Conservation (phyloP, 2,888 invertebrate genomes). For the Epistrophe eligans region DNA sequence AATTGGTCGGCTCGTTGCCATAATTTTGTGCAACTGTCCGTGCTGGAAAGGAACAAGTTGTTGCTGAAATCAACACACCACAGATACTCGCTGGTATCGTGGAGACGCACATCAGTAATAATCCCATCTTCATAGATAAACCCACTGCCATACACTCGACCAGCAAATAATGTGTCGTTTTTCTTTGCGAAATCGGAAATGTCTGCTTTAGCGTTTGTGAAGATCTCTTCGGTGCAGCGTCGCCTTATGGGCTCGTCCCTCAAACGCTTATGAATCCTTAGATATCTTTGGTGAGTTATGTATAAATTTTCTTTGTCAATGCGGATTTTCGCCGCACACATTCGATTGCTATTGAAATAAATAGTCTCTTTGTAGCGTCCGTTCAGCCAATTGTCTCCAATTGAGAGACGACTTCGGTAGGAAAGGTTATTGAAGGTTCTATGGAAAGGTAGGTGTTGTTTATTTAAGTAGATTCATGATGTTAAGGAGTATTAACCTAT, state of each 20-base stretch:
- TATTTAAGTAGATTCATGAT: not conserved
- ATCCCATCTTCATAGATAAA: constrained; percentile 79
- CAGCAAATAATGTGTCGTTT: constrained; percentile 80
- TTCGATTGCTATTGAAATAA: constrained; percentile 83
- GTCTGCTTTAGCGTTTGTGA: constrained; percentile 78
- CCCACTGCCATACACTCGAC: constrained; percentile 80
- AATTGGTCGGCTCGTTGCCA: constrained; percentile 82
- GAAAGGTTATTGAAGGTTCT: constrained; percentile 81
- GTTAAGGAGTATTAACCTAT: constrained; percentile 77
- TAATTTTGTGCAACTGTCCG: constrained; percentile 79
- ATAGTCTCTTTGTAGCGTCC: constrained; percentile 85
- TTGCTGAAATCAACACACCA: constrained; percentile 81
- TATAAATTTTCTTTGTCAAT: constrained; percentile 85
- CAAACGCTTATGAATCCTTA: constrained; percentile 81
- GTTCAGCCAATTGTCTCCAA: constrained; percentile 85
- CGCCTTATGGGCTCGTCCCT: constrained; percentile 81
- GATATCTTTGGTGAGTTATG: constrained; percentile 84
- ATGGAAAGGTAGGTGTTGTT: not conserved
- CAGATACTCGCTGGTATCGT: constrained; percentile 80
- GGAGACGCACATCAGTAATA: constrained; percentile 80
- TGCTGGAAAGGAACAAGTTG: constrained; percentile 80
- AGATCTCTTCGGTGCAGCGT: constrained; percentile 79
- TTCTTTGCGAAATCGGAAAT: constrained; percentile 81
- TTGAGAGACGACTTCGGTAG: constrained; percentile 81
- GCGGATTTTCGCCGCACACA: constrained; percentile 85